These are phyloP conservation scores for Cordilura impudica DNA, from an alignment of 2,888 invertebrate species.

Conservation along the genomic window DNA sequence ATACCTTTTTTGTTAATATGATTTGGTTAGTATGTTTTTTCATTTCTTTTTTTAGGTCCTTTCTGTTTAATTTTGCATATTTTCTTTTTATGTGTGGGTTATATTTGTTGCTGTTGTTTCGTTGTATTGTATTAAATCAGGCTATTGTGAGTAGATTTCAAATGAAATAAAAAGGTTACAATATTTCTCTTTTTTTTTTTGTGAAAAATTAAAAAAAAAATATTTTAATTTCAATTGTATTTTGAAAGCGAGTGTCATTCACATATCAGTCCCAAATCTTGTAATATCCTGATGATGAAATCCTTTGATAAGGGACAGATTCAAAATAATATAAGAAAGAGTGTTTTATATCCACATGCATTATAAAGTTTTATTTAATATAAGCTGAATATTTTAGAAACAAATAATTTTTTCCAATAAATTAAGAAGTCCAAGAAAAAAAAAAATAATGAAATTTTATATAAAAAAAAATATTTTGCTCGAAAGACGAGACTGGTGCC, in stretches of 20 bases:
- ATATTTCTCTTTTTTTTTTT: too few species aligned
- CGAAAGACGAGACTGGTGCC: too few species aligned
- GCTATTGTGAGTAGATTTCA: not conserved
- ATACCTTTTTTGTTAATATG: conserved; percentile 16
- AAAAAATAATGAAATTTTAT: too few species aligned
- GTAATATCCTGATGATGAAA: not conserved
- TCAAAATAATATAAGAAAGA: too few species aligned
- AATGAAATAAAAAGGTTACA: not conserved
- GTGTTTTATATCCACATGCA: too few species aligned
- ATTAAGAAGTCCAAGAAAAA: too few species aligned
- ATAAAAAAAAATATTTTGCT: too few species aligned
- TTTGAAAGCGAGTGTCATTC: too few species aligned
- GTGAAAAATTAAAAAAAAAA: not conserved
- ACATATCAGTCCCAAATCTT: not conserved
- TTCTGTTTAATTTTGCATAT: not conserved
- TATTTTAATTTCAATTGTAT: not conserved
- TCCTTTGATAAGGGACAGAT: too few species aligned
- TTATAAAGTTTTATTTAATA: too few species aligned
- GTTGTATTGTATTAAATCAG: not conserved
- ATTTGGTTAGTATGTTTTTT: not conserved
- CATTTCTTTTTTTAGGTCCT: not conserved
- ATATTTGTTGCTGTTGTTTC: not conserved
- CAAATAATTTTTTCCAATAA: too few species aligned
- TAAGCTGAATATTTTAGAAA: too few species aligned
- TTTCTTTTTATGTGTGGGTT: not conserved